These are phyloP conservation scores for Idaea straminata DNA, from an alignment of 2,888 invertebrate genomes.

Conservation along the genomic window DNA sequence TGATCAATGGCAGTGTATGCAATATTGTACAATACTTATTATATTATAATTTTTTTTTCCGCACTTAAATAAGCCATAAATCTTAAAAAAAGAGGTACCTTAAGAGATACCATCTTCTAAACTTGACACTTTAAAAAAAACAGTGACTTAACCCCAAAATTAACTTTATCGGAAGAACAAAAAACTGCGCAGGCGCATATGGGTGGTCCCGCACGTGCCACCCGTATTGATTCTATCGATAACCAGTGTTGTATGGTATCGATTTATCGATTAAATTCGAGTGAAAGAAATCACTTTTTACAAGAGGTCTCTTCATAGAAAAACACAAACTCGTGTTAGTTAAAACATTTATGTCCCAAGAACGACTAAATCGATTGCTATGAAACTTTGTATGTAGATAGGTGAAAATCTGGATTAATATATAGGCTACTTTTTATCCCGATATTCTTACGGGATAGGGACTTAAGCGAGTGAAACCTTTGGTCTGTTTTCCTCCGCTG, in stretches of 20 bases:
- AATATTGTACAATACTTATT: too few species aligned
- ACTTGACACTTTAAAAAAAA: conserved; percentile 6
- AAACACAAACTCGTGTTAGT: neutral
- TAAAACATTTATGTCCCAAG: too few species aligned
- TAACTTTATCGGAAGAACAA: conserved; percentile 16
- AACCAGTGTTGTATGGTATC: conserved; percentile 45
- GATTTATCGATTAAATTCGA: conserved; percentile 23
- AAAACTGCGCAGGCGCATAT: conserved; percentile 28
- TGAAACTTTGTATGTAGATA: too few species aligned
- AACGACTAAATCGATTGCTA: too few species aligned
- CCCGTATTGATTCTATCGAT: conserved; percentile 72
- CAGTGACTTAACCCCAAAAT: conserved; percentile 18
- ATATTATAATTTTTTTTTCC: too few species aligned
- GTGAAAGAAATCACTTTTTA: neutral
- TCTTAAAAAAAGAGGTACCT: neutral
- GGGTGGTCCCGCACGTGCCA: conserved; percentile 73
- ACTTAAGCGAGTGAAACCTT: too few species aligned
- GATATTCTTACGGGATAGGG: too few species aligned
- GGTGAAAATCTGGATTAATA: too few species aligned
- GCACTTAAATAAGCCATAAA: too few species aligned
- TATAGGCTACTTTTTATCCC: too few species aligned
- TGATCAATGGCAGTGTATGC: too few species aligned
- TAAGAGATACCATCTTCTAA: neutral
- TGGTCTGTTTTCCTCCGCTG: too few species aligned
- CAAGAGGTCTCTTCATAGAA: neutral